Percentiles rank a stretch among this genome's conserved stretches.
Conservation (phyloP, 2,888 invertebrate species). For the Cryptus viduatorius region DNA sequence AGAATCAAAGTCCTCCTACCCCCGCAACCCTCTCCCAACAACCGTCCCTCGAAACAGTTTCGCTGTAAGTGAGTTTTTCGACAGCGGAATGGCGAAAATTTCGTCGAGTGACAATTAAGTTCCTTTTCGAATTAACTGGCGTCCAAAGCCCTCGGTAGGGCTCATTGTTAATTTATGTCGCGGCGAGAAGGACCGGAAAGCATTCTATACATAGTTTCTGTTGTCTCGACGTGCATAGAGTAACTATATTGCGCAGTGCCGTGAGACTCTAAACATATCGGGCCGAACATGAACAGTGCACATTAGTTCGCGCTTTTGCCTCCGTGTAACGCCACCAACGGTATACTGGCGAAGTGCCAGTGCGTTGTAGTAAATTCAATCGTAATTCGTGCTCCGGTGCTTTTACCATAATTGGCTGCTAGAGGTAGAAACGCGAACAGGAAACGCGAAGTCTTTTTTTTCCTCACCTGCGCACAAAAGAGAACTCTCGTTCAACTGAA, state of each 20-base stretch:
- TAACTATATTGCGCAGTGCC: not conserved
- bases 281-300: not conserved
- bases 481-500: slow-evolving; percentile 21
- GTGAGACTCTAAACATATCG: slow-evolving; percentile 4
- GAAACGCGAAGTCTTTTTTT: slow-evolving; percentile 27
- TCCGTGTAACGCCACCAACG: not conserved
- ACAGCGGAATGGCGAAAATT: slow-evolving; percentile 19
- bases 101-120: slow-evolving; percentile 18
- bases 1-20: slow-evolving; percentile 21
- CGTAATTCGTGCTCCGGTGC: slow-evolving; percentile 56
- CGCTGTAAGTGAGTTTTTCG: not conserved
- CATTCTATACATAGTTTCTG: not conserved
- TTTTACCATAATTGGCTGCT: slow-evolving; percentile 66
- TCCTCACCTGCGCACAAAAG: not conserved
- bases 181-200: not conserved
- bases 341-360: slow-evolving; percentile 43
- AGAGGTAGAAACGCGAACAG: slow-evolving; percentile 30
- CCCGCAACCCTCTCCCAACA: not conserved
- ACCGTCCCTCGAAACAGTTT: slow-evolving; percentile 1
- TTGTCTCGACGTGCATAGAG: slow-evolving; percentile 20
- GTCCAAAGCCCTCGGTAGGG: not conserved
- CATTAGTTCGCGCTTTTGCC: not conserved
- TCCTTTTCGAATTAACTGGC: slow-evolving; percentile 20
- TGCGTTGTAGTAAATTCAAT: slow-evolving; percentile 52
- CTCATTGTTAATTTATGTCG: too few species aligned